Percentiles rank a stretch among this genome's conserved stretches.
Evolutionary conservation across 2,113 vertebrate species (phyloP).

Genomic region (Gymnobelideus leadbeateri): DNA sequence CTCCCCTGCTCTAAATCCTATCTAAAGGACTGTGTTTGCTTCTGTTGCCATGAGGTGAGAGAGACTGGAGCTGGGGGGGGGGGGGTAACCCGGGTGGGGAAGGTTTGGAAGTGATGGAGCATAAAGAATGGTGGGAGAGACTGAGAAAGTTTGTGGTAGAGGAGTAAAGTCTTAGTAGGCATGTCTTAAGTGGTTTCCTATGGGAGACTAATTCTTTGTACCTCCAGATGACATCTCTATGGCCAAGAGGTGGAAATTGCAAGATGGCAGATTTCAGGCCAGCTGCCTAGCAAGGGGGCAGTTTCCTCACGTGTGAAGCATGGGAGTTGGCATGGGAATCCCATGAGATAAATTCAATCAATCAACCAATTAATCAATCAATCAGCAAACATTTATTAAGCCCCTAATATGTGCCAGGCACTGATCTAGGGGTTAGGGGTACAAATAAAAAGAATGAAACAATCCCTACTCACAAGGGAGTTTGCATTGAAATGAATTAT

Average conservation of each 20-base stretch:
- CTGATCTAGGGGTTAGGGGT: not conserved
- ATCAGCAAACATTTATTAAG: not conserved
- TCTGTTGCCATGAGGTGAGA: not conserved
- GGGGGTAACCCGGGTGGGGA: not conserved
- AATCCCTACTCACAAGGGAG: not conserved
- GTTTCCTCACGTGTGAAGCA: not conserved
- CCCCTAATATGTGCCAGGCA: not conserved
- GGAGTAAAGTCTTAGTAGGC: not conserved
- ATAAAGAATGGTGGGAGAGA: not conserved
- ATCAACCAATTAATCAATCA: not conserved
- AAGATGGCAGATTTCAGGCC: not conserved
- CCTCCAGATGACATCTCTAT: not conserved
- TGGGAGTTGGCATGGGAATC: not conserved
- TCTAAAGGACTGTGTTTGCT: not conserved
- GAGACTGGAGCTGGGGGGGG: not conserved
- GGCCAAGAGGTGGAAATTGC: not conserved
- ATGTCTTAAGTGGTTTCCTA: not conserved
- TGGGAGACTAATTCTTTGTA: not conserved
- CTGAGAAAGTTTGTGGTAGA: not conserved
- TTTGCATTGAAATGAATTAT: not conserved
- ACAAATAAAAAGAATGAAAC: not conserved
- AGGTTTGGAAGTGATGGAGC: not conserved
- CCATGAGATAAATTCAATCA: not conserved
- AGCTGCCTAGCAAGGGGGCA: not conserved
- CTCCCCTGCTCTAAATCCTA: not conserved